phyloP scores from a whole-genome alignment of 2,797 vertebrate genomes.

The Orientallactaga sibirica region DNA sequence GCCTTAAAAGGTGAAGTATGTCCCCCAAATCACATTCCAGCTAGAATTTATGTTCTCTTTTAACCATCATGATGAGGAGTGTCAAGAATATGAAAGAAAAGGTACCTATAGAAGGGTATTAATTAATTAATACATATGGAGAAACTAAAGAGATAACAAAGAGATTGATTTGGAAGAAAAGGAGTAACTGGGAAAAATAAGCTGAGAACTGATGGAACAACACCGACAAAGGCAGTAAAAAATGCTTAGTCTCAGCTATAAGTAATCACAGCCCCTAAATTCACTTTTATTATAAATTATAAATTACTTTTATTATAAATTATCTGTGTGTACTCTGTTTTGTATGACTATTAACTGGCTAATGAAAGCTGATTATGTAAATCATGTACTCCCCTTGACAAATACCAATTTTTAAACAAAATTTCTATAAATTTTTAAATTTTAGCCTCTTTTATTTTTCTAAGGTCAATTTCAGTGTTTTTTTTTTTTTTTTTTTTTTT shows the following conservation, averaged over 20 bases:
- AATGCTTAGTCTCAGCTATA: conserved; percentile 17
- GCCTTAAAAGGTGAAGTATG: background rate
- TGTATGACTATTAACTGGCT: background rate
- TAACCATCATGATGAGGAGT: background rate
- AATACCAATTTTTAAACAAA: conserved; percentile 2
- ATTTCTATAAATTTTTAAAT: background rate
- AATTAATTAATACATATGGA: background rate
- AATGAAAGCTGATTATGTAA: background rate
- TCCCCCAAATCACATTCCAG: background rate
- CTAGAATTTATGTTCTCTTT: background rate
- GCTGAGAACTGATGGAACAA: background rate
- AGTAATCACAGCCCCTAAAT: conserved; percentile 3
- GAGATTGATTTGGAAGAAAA: background rate
- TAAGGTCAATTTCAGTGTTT: background rate
- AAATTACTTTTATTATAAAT: background rate
- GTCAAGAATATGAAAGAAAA: background rate
- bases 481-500: conserved; percentile 14
- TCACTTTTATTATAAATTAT: conserved; percentile 33
- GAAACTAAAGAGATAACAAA: conserved; percentile 16
- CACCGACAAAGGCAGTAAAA: background rate
- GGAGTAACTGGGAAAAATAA: background rate
- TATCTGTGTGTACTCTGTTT: background rate
- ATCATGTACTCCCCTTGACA: background rate
- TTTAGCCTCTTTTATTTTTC: conserved; percentile 43
- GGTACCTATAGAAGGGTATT: background rate